Percentiles rank a stretch among this genome's conserved stretches.
These are phyloP conservation scores for Sarcophaga variegata DNA, from an alignment of 2,888 invertebrate genomes.

Conservation along the genomic window DNA sequence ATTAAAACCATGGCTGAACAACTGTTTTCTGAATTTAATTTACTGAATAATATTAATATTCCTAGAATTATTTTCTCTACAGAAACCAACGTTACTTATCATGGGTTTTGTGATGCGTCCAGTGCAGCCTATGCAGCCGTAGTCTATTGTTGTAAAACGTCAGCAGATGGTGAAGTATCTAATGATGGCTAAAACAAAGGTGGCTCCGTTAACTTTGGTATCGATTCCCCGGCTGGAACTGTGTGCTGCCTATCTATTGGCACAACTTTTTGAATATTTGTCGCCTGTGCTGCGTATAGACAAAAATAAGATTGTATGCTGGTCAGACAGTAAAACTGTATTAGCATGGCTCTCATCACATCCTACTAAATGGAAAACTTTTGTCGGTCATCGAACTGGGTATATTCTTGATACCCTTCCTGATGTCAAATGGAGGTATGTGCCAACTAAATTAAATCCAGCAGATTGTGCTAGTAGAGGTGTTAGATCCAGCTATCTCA, in stretches of 20 bases:
- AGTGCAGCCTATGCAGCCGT: constrained; percentile 14
- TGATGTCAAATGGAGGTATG: constrained; percentile 30
- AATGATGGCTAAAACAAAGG: constrained; percentile 28
- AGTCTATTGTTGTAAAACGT: constrained; percentile 11
- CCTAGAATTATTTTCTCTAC: not conserved
- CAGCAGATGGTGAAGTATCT: constrained; percentile 16
- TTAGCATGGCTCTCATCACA: constrained; percentile 12
- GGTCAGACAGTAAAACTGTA: constrained; percentile 39
- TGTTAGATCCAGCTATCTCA: constrained; percentile 15
- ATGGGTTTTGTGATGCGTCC: constrained; percentile 22
- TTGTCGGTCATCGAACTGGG: constrained; percentile 22
- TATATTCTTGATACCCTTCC: constrained; percentile 33
- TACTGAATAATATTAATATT: not conserved
- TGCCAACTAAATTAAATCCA: constrained; percentile 24
- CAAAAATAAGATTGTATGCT: not conserved
- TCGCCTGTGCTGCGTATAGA: constrained; percentile 12
- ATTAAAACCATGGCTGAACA: constrained; percentile 9
- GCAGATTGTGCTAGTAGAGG: constrained; percentile 36
- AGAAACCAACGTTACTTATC: not conserved
- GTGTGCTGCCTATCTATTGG: constrained; percentile 25
- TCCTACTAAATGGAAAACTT: constrained; percentile 35
- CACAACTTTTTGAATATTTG: constrained; percentile 19
- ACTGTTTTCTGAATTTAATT: constrained; percentile 8
- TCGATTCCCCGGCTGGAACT: constrained; percentile 28
- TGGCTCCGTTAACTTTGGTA: constrained; percentile 9